These are phyloP conservation scores for Leguminivora glycinivorella DNA, from an alignment of 1,140 invertebrate genomes.

Conservation along the genomic window DNA sequence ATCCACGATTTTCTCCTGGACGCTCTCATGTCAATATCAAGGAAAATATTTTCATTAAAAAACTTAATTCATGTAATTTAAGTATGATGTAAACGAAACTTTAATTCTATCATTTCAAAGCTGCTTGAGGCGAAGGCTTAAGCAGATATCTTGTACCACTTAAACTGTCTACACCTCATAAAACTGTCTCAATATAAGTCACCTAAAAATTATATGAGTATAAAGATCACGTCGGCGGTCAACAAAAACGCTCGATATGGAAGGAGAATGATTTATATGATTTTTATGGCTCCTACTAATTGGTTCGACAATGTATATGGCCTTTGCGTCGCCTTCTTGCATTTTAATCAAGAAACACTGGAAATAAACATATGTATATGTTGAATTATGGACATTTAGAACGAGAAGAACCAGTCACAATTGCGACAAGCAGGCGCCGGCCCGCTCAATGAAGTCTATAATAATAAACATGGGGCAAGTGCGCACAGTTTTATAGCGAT, in stretches of 20 bases:
- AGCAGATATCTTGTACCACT: conserved; percentile 40
- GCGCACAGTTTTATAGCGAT: neutral
- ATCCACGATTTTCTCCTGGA: conserved; percentile 61
- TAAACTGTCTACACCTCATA: conserved; percentile 63
- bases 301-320: conserved; percentile 64
- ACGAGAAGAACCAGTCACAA: conserved; percentile 72
- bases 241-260: conserved; percentile 56
- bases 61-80: neutral
- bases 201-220: conserved; percentile 50
- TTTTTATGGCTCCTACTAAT: conserved; percentile 66
- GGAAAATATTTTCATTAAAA: conserved; percentile 30
- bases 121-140: conserved; percentile 30
- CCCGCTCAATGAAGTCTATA: conserved; percentile 64
- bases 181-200: conserved; percentile 57
- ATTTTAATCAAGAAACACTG: conserved; percentile 66
- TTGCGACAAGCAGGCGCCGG: conserved; percentile 66
- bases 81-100: neutral
- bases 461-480: conserved; percentile 50
- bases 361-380: conserved; percentile 60
- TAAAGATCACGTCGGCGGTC: conserved; percentile 49
- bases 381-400: conserved; percentile 67
- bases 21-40: conserved; percentile 53
- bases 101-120: neutral
- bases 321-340: conserved; percentile 55
- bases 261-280: conserved; percentile 59